Evolutionary conservation across 2,113 vertebrate genomes (phyloP).

Genomic region (Petroica traversi): DNA sequence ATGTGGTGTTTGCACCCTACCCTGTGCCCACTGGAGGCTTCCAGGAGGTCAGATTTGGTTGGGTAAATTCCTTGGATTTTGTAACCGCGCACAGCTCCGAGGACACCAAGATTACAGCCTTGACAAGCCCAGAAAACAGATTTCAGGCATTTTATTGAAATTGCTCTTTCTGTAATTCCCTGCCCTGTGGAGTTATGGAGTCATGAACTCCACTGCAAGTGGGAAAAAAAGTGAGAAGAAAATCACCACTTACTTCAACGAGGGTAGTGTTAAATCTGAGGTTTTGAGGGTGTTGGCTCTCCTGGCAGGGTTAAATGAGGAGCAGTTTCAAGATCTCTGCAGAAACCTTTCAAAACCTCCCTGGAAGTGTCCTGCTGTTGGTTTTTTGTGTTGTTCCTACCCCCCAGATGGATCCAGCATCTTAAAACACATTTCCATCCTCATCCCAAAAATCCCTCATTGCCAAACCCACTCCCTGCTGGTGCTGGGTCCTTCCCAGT

Average conservation of each 20-base stretch:
- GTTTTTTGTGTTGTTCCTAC: not conserved
- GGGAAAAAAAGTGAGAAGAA: not conserved
- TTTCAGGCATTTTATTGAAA: conserved; percentile 20
- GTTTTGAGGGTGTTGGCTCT: not conserved
- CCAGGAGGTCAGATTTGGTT: not conserved
- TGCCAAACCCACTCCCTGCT: not conserved
- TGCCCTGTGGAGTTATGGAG: not conserved
- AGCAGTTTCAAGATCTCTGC: not conserved
- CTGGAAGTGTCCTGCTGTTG: not conserved
- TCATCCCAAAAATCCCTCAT: not conserved
- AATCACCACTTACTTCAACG: not conserved
- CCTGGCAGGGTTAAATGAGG: not conserved
- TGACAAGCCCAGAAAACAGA: not conserved
- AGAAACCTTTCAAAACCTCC: not conserved
- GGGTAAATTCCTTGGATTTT: not conserved
- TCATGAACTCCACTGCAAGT: conserved; percentile 22
- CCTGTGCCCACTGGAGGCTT: not conserved
- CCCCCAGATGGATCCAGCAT: not conserved
- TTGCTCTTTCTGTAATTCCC: not conserved
- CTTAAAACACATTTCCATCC: not conserved
- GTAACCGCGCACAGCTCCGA: conserved; percentile 3
- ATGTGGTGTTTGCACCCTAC: conserved; percentile 1
- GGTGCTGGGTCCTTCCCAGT: not conserved
- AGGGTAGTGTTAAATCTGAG: not conserved
- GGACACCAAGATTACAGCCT: conserved; percentile 16